Evolutionary conservation across 2,797 vertebrate species (phyloP).

Genomic region (Pseudochirops corinnae): DNA sequence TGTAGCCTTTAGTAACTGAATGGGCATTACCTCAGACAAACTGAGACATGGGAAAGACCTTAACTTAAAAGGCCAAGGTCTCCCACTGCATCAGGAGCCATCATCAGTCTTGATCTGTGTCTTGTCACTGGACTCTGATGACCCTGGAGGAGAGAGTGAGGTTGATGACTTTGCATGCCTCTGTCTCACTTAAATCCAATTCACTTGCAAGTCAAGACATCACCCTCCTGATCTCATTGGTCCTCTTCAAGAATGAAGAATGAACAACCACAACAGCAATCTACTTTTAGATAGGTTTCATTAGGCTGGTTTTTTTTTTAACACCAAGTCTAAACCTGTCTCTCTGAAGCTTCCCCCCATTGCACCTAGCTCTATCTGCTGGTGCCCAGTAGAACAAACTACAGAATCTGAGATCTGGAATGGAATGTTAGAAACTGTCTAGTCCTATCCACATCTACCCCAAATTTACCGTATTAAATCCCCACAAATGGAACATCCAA

Average conservation of each 20-base stretch:
- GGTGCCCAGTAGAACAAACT: background rate
- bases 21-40: background rate
- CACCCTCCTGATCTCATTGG: background rate
- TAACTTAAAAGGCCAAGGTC: background rate
- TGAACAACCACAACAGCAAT: background rate
- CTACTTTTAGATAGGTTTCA: background rate
- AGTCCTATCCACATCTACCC: background rate
- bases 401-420: background rate
- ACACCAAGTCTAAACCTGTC: background rate
- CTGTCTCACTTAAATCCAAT: background rate
- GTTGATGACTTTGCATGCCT: background rate
- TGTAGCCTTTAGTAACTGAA: background rate
- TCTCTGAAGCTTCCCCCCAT: background rate
- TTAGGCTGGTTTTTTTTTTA: background rate
- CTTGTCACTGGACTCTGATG: background rate
- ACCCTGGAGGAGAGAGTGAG: background rate
- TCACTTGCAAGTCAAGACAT: background rate
- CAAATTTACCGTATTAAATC: background rate
- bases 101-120: background rate
- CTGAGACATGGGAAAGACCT: background rate
- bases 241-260: background rate
- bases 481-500: background rate
- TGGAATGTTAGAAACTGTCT: background rate
- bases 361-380: background rate
- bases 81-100: background rate